Evolutionary conservation across 2,888 invertebrate genomes (phyloP).

Genomic region (Oxyteleia sp.): DNA sequence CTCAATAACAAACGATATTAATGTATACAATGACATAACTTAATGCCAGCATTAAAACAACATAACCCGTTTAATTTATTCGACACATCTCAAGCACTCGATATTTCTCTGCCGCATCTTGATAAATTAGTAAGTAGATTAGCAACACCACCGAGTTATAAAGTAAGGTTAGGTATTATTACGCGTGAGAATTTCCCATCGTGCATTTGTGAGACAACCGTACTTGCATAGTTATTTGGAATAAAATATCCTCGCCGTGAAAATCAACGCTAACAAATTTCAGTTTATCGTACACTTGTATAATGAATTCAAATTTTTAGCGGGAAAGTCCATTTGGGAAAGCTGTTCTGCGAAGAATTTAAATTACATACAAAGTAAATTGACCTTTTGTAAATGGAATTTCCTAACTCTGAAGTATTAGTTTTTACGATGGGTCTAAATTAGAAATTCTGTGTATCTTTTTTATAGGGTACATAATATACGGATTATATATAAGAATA

Average conservation of each 20-base stretch:
- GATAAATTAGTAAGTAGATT: constrained; percentile 67
- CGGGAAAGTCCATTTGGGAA: neutral
- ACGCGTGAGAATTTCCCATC: constrained; percentile 69
- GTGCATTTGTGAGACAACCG: constrained; percentile 21
- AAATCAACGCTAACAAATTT: constrained; percentile 29
- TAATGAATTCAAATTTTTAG: constrained; percentile 3
- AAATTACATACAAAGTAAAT: no score
- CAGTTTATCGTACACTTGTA: neutral
- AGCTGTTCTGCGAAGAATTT: neutral
- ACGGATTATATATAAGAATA: no score
- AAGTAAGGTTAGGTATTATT: constrained; percentile 68
- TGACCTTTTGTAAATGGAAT: no score
- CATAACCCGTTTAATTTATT: constrained; percentile 48
- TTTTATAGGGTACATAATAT: no score
- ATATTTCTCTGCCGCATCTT: constrained; percentile 62
- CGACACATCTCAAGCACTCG: constrained; percentile 34
- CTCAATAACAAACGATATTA: no score
- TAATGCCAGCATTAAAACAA: constrained; percentile 46
- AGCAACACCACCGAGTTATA: constrained; percentile 46
- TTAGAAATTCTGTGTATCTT: no score
- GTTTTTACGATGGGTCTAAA: no score
- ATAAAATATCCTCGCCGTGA: constrained; percentile 21
- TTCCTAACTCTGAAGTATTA: no score
- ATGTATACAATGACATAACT: no score
- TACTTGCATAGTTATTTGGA: constrained; percentile 4